A percentile compares a stretch with the other conserved stretches of the same genome.
Evolutionary conservation across 2,888 invertebrate genomes (phyloP).

Genomic region (Pardosa pseudoannulata): DNA sequence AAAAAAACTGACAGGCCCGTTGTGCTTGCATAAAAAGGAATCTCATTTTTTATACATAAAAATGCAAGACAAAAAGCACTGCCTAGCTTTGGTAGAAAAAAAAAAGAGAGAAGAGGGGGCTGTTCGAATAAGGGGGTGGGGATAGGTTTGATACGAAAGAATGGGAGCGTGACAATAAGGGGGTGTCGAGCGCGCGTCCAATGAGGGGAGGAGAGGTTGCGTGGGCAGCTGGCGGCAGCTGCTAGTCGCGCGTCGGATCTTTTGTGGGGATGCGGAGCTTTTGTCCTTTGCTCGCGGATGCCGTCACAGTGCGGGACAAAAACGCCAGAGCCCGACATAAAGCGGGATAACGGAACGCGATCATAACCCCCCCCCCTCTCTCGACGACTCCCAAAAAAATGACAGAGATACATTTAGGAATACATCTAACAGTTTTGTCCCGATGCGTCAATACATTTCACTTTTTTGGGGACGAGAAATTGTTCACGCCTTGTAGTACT

Average conservation of each 20-base stretch:
- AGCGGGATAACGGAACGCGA: slow-evolving; percentile 2
- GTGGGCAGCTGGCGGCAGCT: not conserved
- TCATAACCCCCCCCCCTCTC: not conserved
- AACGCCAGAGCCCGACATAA: no score
- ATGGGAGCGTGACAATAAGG: slow-evolving; percentile 17
- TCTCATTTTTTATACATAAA: slow-evolving; percentile 15
- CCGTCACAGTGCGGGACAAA: slow-evolving; percentile 10
- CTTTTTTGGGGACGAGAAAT: no score
- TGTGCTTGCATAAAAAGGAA: not conserved
- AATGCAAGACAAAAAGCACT: slow-evolving; percentile 14
- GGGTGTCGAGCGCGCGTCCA: not conserved
- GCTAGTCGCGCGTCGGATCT: slow-evolving; percentile 13
- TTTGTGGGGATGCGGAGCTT: slow-evolving; percentile 9
- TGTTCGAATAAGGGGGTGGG: not conserved
- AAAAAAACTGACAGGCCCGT: slow-evolving; percentile 2
- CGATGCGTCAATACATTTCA: not conserved
- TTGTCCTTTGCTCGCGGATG: slow-evolving; percentile 7
- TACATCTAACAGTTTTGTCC: slow-evolving; percentile 4
- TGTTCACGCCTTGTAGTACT: not conserved
- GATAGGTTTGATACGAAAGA: slow-evolving; percentile 12
- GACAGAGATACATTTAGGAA: slow-evolving; percentile 6
- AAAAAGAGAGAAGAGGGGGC: not conserved
- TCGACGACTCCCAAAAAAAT: not conserved
- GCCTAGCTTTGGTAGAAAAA: not conserved
- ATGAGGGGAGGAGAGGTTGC: not conserved